These are phyloP conservation scores for Atherinomorus stipes DNA, from an alignment of 2,113 vertebrate species.

Conservation along the genomic window DNA sequence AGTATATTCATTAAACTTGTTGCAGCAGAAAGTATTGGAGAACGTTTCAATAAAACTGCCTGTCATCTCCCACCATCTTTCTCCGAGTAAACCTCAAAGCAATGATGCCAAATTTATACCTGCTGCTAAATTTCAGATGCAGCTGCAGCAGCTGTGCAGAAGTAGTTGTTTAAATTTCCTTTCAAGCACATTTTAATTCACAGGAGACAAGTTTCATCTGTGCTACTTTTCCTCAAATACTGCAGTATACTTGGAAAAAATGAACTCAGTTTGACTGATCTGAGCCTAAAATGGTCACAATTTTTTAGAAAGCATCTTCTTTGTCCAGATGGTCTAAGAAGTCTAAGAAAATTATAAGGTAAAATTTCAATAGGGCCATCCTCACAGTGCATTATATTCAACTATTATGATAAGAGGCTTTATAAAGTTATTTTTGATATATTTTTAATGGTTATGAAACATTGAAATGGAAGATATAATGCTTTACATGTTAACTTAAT, in stretches of 20 bases:
- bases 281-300: not conserved
- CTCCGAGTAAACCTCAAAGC: not conserved
- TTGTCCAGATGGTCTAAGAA: too few species aligned
- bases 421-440: too few species aligned
- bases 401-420: too few species aligned
- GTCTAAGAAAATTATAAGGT: too few species aligned
- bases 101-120: slow-evolving; percentile 5
- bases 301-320: not conserved
- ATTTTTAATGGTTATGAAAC: too few species aligned
- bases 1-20: too few species aligned
- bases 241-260: not conserved
- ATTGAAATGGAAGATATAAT: too few species aligned
- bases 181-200: not conserved
- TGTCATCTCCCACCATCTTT: too few species aligned
- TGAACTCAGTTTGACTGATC: not conserved
- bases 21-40: not conserved
- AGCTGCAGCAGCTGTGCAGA: not conserved
- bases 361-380: too few species aligned
- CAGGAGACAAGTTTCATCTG: slow-evolving; percentile 3
- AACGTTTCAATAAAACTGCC: not conserved
- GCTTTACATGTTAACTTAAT: too few species aligned
- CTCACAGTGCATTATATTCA: too few species aligned
- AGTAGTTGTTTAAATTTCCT: slow-evolving; percentile 11
- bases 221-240: not conserved
- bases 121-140: not conserved